A percentile compares a stretch with the other conserved stretches of the same genome.
These are phyloP conservation scores for Myiozetetes cayanensis DNA, from an alignment of 2,113 vertebrate species.

Conservation along the genomic window DNA sequence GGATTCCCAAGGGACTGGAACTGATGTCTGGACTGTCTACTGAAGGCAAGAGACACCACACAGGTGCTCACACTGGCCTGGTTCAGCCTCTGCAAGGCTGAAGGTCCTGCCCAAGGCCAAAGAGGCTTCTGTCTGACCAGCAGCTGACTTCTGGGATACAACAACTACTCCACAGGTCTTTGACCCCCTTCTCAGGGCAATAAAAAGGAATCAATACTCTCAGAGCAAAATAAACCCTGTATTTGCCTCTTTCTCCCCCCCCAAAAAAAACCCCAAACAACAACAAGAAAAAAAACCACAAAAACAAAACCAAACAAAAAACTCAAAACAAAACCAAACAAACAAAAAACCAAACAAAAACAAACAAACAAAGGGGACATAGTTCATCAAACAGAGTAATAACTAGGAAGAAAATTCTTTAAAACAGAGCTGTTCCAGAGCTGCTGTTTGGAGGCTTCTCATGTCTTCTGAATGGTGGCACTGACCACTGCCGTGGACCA, in stretches of 20 bases:
- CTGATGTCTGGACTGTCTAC: rapidly evolving
- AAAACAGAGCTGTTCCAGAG: background rate
- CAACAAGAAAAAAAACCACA: too few species aligned
- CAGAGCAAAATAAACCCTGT: background rate
- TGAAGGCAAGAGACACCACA: background rate
- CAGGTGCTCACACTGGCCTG: rapidly evolving
- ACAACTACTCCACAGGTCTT: background rate
- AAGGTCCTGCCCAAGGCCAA: background rate
- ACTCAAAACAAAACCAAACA: too few species aligned
- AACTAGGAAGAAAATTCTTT: background rate
- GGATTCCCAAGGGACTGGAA: background rate
- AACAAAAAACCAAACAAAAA: too few species aligned
- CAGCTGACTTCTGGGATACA: background rate
- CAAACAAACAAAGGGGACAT: background rate
- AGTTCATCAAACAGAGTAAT: background rate
- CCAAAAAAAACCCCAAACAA: background rate
- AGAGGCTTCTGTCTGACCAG: background rate
- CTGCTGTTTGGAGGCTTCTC: background rate
- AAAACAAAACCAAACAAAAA: too few species aligned
- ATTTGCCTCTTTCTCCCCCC: background rate
- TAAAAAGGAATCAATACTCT: background rate
- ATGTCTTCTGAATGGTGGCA: background rate
- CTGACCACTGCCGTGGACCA: background rate
- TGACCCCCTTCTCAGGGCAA: rapidly evolving
- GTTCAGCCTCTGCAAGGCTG: background rate